Evolutionary conservation across 1,140 invertebrate species (phyloP).

Genomic region (Alviniconcha marisindica): DNA sequence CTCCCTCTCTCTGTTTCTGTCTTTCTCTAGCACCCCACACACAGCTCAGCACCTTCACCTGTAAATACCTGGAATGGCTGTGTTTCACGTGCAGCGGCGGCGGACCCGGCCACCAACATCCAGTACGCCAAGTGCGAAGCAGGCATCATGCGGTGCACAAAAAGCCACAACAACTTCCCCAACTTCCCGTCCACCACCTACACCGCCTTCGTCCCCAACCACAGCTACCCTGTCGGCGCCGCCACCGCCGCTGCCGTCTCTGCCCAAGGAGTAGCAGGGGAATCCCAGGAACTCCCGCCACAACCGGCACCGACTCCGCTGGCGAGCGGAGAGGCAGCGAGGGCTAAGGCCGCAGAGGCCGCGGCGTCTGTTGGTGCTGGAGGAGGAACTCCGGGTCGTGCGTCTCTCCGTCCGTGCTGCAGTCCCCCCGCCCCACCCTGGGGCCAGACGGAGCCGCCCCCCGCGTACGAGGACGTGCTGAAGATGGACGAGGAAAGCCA

Average conservation of each 20-base stretch:
- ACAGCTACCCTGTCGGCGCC: not conserved
- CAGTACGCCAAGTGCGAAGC: conserved; percentile 22
- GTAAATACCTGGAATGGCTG: not conserved
- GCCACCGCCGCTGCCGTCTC: not conserved
- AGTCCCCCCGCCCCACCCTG: not conserved
- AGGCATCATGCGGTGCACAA: conserved; percentile 26
- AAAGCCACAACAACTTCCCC: conserved; percentile 32
- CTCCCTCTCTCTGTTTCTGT: conserved; percentile 29
- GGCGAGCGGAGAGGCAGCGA: not conserved
- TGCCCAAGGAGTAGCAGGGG: not conserved
- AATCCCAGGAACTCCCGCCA: no score
- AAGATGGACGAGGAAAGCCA: conserved; percentile 24
- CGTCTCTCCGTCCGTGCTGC: not conserved
- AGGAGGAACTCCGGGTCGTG: not conserved
- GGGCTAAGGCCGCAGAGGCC: not conserved
- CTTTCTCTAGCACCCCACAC: not conserved
- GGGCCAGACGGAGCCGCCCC: not conserved
- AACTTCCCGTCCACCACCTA: conserved; percentile 32
- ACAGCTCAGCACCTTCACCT: not conserved
- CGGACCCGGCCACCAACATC: not conserved
- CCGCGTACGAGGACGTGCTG: conserved; percentile 43
- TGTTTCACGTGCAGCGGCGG: not conserved
- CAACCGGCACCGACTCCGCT: not conserved
- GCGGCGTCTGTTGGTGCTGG: not conserved
- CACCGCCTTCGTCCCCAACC: conserved; percentile 20